A percentile compares a stretch with the other conserved stretches of the same genome.
Conservation (phyloP, 2,113 vertebrate species). For the Saccopteryx bilineata region DNA sequence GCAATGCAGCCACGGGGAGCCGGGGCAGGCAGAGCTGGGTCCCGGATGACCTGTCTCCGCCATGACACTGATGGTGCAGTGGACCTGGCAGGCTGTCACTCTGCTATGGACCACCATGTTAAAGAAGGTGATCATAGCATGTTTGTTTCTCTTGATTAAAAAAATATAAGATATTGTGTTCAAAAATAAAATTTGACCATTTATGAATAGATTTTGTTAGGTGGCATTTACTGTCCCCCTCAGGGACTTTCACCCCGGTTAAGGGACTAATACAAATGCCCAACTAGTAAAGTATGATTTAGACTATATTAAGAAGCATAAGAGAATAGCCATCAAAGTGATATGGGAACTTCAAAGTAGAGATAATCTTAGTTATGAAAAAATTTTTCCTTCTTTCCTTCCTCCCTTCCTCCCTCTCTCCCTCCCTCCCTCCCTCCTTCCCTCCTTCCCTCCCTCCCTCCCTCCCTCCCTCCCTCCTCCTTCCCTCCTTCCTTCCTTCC, state of each 20-base stretch:
- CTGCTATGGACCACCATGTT: not conserved
- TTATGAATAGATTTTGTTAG: not conserved
- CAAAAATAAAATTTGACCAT: not conserved
- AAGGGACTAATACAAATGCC: not conserved
- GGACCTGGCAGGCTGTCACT: too few species aligned
- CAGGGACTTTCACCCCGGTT: not conserved
- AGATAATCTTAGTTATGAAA: not conserved
- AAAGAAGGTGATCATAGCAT: not conserved
- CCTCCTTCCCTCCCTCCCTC: too few species aligned
- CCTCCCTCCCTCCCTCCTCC: too few species aligned
- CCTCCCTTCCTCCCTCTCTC: too few species aligned
- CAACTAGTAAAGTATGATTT: not conserved
- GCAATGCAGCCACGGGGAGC: rapidly evolving
- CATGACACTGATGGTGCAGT: not conserved
- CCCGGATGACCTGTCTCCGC: not conserved
- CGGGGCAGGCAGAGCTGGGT: not conserved
- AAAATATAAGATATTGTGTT: not conserved
- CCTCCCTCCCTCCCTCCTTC: too few species aligned
- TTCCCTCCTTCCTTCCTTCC: too few species aligned
- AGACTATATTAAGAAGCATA: not conserved
- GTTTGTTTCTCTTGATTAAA: not conserved
- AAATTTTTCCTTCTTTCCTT: not conserved
- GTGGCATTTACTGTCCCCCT: not conserved
- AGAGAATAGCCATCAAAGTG: not conserved
- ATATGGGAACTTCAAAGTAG: not conserved